phyloP scores from a whole-genome alignment of 2,888 invertebrate genomes.

The Cylindroiulus punctatus region DNA sequence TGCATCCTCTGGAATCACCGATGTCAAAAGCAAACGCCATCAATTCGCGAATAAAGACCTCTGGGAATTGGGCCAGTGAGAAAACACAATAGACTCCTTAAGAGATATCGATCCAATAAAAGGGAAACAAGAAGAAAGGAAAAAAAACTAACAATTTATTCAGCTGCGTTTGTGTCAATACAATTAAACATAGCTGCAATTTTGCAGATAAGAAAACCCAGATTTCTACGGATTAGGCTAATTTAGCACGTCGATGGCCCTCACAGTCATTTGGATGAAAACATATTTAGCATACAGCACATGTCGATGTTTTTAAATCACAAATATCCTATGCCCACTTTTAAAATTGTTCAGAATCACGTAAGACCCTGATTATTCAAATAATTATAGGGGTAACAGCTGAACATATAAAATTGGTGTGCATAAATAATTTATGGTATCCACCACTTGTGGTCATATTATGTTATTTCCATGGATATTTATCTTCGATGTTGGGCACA shows the following conservation, averaged over 20 bases:
- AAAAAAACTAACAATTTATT: not conserved
- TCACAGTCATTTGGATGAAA: not conserved
- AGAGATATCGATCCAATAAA: constrained; percentile 19
- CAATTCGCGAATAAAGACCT: constrained; percentile 15
- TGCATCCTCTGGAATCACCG: constrained; percentile 1
- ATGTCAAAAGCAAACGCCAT: constrained; percentile 33
- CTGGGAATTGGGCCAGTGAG: constrained; percentile 39
- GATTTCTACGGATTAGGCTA: constrained; percentile 4
- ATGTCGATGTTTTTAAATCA: no score
- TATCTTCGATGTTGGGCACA: no score
- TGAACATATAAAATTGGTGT: no score
- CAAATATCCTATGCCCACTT: no score
- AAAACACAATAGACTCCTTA: constrained; percentile 44
- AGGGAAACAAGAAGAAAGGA: not conserved
- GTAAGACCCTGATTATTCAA: no score
- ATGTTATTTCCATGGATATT: no score
- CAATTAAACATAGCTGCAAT: constrained; percentile 37
- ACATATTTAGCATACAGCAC: no score
- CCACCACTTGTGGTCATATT: no score
- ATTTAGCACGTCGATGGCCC: not conserved
- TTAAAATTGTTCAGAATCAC: no score
- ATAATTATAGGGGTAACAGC: no score
- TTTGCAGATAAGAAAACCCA: constrained; percentile 6
- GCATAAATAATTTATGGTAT: no score
- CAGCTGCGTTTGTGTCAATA: not conserved